These are phyloP conservation scores for Calephelis nemesis DNA, from an alignment of 1,140 invertebrate species.

Conservation along the genomic window DNA sequence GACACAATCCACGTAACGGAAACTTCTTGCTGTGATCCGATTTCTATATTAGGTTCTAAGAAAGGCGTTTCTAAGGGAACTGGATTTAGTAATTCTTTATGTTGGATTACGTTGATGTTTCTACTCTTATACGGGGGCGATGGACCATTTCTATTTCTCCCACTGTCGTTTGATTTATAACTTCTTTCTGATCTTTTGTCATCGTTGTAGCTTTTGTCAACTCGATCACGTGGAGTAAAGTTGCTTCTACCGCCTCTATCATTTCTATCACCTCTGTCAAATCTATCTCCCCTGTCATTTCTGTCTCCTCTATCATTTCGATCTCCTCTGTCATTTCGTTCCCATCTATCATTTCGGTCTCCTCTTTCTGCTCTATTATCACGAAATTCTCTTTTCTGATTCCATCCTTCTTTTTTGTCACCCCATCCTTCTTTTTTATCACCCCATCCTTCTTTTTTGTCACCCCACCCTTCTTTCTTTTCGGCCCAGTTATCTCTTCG, in stretches of 20 bases:
- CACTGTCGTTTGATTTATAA: conserved; percentile 48
- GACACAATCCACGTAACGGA: conserved; percentile 70
- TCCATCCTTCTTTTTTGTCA: conserved; percentile 16
- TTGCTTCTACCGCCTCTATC: conserved; percentile 48
- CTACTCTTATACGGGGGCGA: conserved; percentile 49
- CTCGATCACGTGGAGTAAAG: conserved; percentile 54
- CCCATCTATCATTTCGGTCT: conserved; percentile 31
- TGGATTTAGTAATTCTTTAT: conserved; percentile 53
- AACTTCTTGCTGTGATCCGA: conserved; percentile 61
- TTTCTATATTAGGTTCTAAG: conserved; percentile 48
- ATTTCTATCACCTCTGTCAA: conserved; percentile 32
- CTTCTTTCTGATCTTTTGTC: conserved; percentile 58
- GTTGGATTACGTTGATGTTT: conserved; percentile 56
- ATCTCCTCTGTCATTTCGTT: conserved; percentile 41
- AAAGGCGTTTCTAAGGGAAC: conserved; percentile 46
- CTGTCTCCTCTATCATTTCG: conserved; percentile 27
- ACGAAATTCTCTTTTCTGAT: conserved; percentile 19
- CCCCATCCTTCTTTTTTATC: conserved; percentile 16
- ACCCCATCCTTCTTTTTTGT: conserved; percentile 15
- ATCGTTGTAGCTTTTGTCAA: conserved; percentile 46
- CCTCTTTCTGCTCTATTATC: conserved; percentile 19
- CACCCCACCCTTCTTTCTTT: conserved; percentile 23
- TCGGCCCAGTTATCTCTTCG: conserved; percentile 25
- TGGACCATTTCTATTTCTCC: conserved; percentile 40
- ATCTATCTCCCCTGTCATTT: conserved; percentile 28